These are phyloP conservation scores for Clanis bilineata DNA, from an alignment of 2,888 invertebrate genomes.

Conservation along the genomic window DNA sequence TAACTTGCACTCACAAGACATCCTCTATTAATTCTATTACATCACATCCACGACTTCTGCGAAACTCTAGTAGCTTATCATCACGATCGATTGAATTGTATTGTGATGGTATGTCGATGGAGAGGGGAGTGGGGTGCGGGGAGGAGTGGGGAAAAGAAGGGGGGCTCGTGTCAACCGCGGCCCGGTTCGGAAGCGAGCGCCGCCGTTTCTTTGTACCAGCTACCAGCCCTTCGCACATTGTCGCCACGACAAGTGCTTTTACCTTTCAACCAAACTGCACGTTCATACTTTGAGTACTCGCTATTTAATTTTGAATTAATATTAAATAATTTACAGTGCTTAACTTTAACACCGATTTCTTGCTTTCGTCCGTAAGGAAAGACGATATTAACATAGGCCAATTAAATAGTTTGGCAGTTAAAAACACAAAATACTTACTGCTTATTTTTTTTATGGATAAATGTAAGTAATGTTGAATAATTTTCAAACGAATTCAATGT, in stretches of 20 bases:
- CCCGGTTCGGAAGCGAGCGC: slow-evolving; percentile 37
- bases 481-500: too few species aligned
- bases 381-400: too few species aligned
- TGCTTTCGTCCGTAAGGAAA: too few species aligned
- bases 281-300: slow-evolving; percentile 35
- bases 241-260: slow-evolving; percentile 55
- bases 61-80: neutral
- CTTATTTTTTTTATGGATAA: too few species aligned
- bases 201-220: slow-evolving; percentile 43
- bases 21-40: too few species aligned
- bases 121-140: neutral
- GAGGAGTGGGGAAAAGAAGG: neutral
- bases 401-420: too few species aligned
- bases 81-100: neutral
- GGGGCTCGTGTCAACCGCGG: slow-evolving; percentile 15
- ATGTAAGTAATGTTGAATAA: too few species aligned
- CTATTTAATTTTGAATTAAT: neutral
- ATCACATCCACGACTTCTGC: neutral
- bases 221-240: slow-evolving; percentile 46
- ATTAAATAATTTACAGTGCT: too few species aligned
- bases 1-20: neutral
- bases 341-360: too few species aligned
- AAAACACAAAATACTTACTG: too few species aligned
- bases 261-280: slow-evolving; percentile 42
- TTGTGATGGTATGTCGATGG: slow-evolving; percentile 3